These are phyloP conservation scores for Macrosiphum euphorbiae DNA, from an alignment of 2,888 invertebrate genomes.

Conservation along the genomic window DNA sequence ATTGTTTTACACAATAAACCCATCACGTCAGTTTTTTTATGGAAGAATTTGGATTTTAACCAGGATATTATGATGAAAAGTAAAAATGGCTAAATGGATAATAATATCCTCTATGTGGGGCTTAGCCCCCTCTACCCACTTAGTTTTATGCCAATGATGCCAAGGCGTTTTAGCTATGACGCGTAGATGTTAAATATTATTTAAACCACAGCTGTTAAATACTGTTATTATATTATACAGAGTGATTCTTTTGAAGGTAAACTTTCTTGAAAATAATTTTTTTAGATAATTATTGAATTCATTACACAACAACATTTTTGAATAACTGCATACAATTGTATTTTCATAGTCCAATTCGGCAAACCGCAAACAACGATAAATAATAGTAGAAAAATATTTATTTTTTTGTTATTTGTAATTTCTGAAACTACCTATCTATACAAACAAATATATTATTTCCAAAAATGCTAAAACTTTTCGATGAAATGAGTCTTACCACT, in stretches of 20 bases:
- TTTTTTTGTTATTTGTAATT: not conserved
- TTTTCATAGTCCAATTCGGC: not conserved
- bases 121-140: too few relatives aligned
- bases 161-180: not conserved
- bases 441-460: not conserved
- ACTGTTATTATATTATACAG: not conserved
- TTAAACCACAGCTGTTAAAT: not conserved
- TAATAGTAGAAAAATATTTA: not conserved
- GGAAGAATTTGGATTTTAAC: too few relatives aligned
- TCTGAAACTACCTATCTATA: not conserved
- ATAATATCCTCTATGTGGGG: too few relatives aligned
- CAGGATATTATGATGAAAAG: too few relatives aligned
- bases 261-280: not conserved
- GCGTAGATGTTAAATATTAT: not conserved
- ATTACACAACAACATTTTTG: not conserved
- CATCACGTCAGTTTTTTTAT: too few relatives aligned
- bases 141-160: too few relatives aligned
- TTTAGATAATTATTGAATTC: not conserved
- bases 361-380: not conserved
- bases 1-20: too few relatives aligned
- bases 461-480: not conserved
- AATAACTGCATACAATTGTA: not conserved
- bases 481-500: not conserved
- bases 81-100: too few relatives aligned
- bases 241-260: not conserved